Evolutionary conservation across 2,113 vertebrate species (phyloP).

Genomic region (Mastomys coucha): DNA sequence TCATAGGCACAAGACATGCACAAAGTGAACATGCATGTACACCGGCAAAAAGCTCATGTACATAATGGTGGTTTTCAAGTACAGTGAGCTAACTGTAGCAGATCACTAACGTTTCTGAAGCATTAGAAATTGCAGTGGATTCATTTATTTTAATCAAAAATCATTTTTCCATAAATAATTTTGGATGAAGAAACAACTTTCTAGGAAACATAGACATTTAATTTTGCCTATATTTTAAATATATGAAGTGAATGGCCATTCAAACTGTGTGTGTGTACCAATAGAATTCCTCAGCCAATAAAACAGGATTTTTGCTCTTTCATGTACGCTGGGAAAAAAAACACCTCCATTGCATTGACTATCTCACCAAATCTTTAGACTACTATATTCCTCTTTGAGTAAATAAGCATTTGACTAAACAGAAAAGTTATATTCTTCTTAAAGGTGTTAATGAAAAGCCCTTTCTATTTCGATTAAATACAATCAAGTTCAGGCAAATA

Average conservation of each 20-base stretch:
- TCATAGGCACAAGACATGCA: not conserved
- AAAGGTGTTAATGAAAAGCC: not conserved
- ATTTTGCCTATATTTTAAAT: constrained; percentile 57
- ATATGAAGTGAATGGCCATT: constrained; percentile 4
- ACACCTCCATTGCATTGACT: not conserved
- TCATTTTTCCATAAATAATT: constrained; percentile 24
- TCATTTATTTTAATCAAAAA: constrained; percentile 55
- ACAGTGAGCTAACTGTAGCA: constrained; percentile 21
- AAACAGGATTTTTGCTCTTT: constrained; percentile 42
- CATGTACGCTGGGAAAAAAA: not conserved
- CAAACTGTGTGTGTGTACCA: not conserved
- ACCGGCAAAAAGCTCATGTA: not conserved
- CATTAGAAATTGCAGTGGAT: constrained; percentile 8
- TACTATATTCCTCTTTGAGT: not conserved
- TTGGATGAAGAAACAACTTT: constrained; percentile 46
- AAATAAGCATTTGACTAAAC: not conserved
- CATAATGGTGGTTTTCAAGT: not conserved
- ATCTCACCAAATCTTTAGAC: not conserved
- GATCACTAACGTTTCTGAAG: constrained; percentile 9
- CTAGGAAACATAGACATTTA: constrained; percentile 36
- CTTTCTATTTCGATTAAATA: constrained; percentile 35
- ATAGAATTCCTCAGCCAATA: not conserved
- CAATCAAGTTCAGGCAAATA: not conserved
- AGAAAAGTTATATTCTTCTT: not conserved
- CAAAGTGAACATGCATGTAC: not conserved